Conservation (phyloP, 2,113 vertebrate genomes). For the Myxocyprinus asiaticus region DNA sequence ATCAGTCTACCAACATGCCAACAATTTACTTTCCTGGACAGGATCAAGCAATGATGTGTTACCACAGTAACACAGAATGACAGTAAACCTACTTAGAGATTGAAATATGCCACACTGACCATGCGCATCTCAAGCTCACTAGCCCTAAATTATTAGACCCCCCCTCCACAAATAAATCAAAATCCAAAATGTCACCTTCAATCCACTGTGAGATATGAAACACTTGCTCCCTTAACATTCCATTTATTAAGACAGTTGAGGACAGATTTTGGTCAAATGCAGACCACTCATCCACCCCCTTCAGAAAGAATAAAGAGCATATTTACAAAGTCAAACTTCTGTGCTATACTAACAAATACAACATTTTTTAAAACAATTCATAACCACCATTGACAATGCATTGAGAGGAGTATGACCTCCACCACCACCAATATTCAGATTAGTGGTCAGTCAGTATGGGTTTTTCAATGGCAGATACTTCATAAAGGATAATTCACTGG, state of each 20-base stretch:
- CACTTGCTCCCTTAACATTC: background rate
- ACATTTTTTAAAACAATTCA: too few relatives aligned
- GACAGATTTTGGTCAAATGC: background rate
- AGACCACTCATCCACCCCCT: background rate
- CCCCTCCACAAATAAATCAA: slow-evolving; percentile 53
- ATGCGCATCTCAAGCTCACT: slow-evolving; percentile 50
- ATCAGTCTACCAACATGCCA: background rate
- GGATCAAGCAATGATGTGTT: slow-evolving; percentile 53
- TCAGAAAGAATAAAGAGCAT: background rate
- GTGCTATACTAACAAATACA: too few relatives aligned
- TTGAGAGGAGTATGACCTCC: too few relatives aligned
- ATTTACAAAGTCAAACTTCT: background rate
- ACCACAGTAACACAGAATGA: slow-evolving; percentile 57
- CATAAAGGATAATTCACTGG: too few relatives aligned
- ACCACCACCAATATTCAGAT: too few relatives aligned
- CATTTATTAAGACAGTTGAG: slow-evolving; percentile 7
- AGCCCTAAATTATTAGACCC: slow-evolving; percentile 50
- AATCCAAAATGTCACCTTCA: slow-evolving; percentile 10
- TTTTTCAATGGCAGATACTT: too few relatives aligned
- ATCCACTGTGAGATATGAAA: background rate
- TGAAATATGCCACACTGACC: slow-evolving; percentile 42
- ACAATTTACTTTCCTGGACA: background rate
- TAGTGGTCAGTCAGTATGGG: too few relatives aligned
- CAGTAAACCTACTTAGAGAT: slow-evolving; percentile 61
- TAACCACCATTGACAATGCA: too few relatives aligned